Evolutionary conservation across 2,888 invertebrate genomes (phyloP).

Genomic region (Cyrtodaria siliqua): DNA sequence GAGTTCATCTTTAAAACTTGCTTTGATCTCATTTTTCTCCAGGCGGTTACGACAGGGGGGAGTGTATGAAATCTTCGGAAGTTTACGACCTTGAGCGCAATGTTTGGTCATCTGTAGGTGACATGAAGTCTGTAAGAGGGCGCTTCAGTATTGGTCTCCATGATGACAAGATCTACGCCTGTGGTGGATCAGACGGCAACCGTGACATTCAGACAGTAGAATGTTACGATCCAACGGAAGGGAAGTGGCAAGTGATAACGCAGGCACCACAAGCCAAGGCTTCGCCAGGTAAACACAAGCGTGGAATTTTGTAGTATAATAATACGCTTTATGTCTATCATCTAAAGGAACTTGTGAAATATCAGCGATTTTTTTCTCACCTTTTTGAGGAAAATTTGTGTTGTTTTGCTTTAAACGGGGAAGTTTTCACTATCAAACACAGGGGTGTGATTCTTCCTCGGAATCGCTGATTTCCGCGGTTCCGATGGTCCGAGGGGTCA

Average conservation of each 20-base stretch:
- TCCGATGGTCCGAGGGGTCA: too few relatives aligned
- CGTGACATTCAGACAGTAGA: slow-evolving; percentile 92
- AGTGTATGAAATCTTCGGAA: slow-evolving; percentile 92
- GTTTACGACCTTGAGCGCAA: slow-evolving; percentile 91
- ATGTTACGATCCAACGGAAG: slow-evolving; percentile 87
- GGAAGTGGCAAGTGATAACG: slow-evolving; percentile 88
- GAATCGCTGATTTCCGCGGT: too few relatives aligned
- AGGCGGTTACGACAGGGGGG: slow-evolving; percentile 94
- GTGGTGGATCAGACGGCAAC: slow-evolving; percentile 94
- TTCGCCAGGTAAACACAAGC: slow-evolving; percentile 65
- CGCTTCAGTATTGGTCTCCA: slow-evolving; percentile 92
- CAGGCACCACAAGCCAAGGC: slow-evolving; percentile 86
- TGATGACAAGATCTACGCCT: slow-evolving; percentile 90
- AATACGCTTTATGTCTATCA: too few relatives aligned
- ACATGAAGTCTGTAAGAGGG: slow-evolving; percentile 91
- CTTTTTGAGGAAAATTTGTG: too few relatives aligned
- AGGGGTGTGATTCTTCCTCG: too few relatives aligned
- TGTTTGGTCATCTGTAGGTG: slow-evolving; percentile 89
- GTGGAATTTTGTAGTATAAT: too few relatives aligned
- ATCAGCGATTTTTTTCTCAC: too few relatives aligned
- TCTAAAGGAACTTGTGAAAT: too few relatives aligned
- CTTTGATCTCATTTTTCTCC: too few relatives aligned
- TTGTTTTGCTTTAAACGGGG: too few relatives aligned
- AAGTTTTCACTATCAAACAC: too few relatives aligned
- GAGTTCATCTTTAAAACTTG: too few relatives aligned